Evolutionary conservation across 2,888 invertebrate species (phyloP), one percentile per base, ranked within the genome.

Genomic region (Heteromyza rotundicornis): DNA sequence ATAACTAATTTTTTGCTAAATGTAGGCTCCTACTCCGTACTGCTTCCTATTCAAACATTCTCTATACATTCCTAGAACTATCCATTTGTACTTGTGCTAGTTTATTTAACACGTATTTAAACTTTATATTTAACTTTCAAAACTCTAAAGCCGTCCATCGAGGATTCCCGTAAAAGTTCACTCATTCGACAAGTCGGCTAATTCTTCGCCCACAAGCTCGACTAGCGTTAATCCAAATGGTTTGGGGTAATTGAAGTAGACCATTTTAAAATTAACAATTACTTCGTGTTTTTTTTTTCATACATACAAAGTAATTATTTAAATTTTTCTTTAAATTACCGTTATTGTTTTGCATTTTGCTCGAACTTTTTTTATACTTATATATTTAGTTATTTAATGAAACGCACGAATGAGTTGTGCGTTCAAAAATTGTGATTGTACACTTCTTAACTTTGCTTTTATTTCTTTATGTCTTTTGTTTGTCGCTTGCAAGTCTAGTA

Each of bases 101-200:
- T 22, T 54, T 54, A 35, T 7, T 10, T 19, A 10, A 8, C 8
- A 36, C 16, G 19, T 36, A 54, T 10, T 63, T 58, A 63, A 55
- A 36, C 55, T 59, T 64, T 60, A 49, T 51, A 23, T 35, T 44
- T 22, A 44, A 32, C 12, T 22, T 23, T 1, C 40, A 7, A 27
- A 51, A 14, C 58, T 52, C 63, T 62, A 71, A 74, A 78, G 79
- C 73, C 80, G 79, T 65, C 79, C 79, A 70, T 83, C 83, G 68
- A 75, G 82, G 80, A 83, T 83, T 72, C 83, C 83, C 67, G 76
- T 83, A 68, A 82, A 82, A 72, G 77, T 82, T 72, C 70, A 73
- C 70, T 81, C 82, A 72, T 73, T 75, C 67, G 82, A 82, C 70
- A 82, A 82, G 72, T 76, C 79, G 60, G 71, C 66, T 62, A 70